A percentile compares a stretch with the other conserved stretches of the same genome.
These are phyloP conservation scores for Archilochus colubris DNA, from an alignment of 2,113 vertebrate genomes.

Conservation along the genomic window DNA sequence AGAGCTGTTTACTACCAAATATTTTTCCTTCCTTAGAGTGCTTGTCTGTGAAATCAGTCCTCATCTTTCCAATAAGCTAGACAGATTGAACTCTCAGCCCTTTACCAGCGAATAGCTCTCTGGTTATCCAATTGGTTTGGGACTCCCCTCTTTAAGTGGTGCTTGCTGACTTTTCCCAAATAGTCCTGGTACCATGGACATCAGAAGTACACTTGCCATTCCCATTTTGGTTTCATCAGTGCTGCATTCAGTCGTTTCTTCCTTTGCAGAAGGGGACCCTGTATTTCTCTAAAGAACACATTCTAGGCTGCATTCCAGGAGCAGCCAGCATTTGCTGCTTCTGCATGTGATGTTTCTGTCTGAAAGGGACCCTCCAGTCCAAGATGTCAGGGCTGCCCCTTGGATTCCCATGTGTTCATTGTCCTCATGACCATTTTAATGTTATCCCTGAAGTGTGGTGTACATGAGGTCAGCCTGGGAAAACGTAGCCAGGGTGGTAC, in stretches of 20 bases:
- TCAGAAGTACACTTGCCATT: neutral
- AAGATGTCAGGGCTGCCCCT: neutral
- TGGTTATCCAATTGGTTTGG: neutral
- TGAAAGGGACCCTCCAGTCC: neutral
- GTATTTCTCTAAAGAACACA: neutral
- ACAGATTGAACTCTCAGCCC: neutral
- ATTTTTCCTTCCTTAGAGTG: neutral
- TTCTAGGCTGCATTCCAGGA: neutral
- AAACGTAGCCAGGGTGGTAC: fast-evolving
- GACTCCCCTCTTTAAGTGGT: neutral
- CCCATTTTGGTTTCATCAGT: neutral
- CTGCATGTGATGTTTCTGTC: neutral
- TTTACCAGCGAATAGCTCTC: neutral
- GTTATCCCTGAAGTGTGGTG: neutral
- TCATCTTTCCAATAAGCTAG: neutral
- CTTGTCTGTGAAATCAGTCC: neutral
- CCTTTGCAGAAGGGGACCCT: neutral
- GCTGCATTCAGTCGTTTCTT: neutral
- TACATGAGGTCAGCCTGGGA: neutral
- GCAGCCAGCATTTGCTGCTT: neutral
- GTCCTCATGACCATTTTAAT: neutral
- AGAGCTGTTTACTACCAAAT: neutral
- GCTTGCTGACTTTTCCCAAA: neutral
- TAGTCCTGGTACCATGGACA: neutral
- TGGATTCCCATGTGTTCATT: neutral